A percentile compares a stretch with the other conserved stretches of the same genome.
Conservation (phyloP, 2,113 vertebrate genomes). For the Arothron firmamentum region DNA sequence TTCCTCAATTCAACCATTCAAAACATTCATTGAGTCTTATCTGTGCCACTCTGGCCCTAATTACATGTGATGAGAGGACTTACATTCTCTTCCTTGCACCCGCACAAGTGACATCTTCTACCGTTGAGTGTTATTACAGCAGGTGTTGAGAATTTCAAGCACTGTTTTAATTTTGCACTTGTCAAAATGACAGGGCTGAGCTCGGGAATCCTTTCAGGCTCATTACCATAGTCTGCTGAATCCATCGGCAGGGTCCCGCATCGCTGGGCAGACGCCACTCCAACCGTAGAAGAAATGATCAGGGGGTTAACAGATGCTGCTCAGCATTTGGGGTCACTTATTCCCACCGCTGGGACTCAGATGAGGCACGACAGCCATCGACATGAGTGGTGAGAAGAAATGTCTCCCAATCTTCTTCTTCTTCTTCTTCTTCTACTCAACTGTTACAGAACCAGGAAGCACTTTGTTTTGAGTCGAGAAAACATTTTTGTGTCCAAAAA, state of each 20-base stretch:
- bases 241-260: slow-evolving; percentile 59
- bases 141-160: slow-evolving; percentile 58
- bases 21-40: slow-evolving; percentile 41
- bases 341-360: slow-evolving; percentile 45
- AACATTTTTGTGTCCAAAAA: slow-evolving; percentile 18
- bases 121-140: slow-evolving; percentile 54
- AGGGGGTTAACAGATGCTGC: slow-evolving; percentile 62
- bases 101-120: slow-evolving; percentile 40
- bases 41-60: slow-evolving; percentile 40
- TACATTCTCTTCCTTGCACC: slow-evolving; percentile 58
- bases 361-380: slow-evolving; percentile 12
- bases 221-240: slow-evolving; percentile 67
- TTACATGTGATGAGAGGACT: slow-evolving; percentile 62
- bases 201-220: slow-evolving; percentile 60
- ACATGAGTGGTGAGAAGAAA: slow-evolving; percentile 4
- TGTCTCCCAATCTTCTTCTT: not conserved
- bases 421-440: not conserved
- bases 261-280: slow-evolving; percentile 54
- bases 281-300: slow-evolving; percentile 59
- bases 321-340: slow-evolving; percentile 58
- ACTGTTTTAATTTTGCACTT: slow-evolving; percentile 63
- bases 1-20: slow-evolving; percentile 35
- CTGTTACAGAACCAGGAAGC: slow-evolving; percentile 23
- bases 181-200: slow-evolving; percentile 63
- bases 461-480: slow-evolving; percentile 21